Conservation (phyloP, 2,797 vertebrate species). For the Acanthis flammea region DNA sequence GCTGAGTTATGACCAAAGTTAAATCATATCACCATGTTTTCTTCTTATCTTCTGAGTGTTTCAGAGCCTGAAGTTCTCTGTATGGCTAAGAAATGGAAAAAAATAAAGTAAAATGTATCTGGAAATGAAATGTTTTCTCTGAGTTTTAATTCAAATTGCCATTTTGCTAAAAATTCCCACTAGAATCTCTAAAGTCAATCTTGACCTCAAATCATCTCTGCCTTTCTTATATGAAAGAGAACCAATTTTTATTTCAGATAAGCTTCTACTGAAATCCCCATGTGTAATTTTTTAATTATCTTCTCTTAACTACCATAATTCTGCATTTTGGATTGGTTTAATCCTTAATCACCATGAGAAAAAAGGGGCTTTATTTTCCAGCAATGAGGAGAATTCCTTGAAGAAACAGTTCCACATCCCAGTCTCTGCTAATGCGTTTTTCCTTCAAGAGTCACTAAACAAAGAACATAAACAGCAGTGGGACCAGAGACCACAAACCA, state of each 20-base stretch:
- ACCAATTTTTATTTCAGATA: neutral
- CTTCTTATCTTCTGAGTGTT: neutral
- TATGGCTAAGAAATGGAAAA: neutral
- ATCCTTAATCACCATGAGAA: neutral
- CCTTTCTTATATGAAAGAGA: neutral
- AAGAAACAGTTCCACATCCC: neutral
- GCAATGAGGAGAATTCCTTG: neutral
- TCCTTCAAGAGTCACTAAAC: neutral
- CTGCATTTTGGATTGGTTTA: conserved; percentile 9
- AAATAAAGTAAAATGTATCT: neutral
- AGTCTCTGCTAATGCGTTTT: neutral
- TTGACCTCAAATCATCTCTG: neutral
- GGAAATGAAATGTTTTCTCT: neutral
- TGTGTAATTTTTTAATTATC: neutral
- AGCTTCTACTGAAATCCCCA: neutral
- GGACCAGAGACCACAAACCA: neutral
- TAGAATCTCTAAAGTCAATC: neutral
- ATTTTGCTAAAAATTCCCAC: neutral
- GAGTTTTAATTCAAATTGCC: neutral
- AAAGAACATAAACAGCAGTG: neutral
- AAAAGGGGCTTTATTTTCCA: neutral
- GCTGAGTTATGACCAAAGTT: neutral
- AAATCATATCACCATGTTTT: neutral
- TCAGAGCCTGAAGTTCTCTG: neutral
- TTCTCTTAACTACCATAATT: conserved; percentile 17